Evolutionary conservation across 2,113 vertebrate species (phyloP).

Genomic region (Boulengeromyrus knoepffleri): DNA sequence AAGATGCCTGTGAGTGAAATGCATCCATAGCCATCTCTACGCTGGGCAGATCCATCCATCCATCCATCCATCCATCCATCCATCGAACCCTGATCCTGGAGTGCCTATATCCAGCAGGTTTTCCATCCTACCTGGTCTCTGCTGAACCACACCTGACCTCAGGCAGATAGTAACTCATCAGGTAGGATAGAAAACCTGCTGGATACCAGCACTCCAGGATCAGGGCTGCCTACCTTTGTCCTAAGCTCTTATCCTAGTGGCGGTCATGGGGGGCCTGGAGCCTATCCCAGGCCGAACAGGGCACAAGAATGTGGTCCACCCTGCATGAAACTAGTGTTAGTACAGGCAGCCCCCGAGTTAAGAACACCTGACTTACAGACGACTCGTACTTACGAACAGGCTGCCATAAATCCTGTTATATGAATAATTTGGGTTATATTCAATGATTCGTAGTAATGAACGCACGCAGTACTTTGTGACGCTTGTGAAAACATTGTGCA

Average conservation of each 20-base stretch:
- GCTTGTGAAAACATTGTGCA: too few species aligned
- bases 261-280: not conserved
- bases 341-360: not conserved
- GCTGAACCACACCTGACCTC: not conserved
- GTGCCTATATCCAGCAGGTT: not conserved
- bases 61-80: not conserved
- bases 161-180: not conserved
- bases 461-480: too few species aligned
- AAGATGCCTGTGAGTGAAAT: slow-evolving; percentile 77
- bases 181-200: not conserved
- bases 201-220: not conserved
- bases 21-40: not conserved
- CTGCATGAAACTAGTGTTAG: not conserved
- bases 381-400: too few species aligned
- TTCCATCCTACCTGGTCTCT: not conserved
- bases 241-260: not conserved
- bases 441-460: too few species aligned
- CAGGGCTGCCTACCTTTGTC: not conserved
- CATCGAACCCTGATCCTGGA: not conserved
- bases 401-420: too few species aligned
- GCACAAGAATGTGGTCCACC: not conserved
- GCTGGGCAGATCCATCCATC: not conserved
- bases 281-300: not conserved
- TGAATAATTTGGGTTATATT: too few species aligned
- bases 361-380: too few species aligned